Conservation (phyloP, 2,888 invertebrate species). For the Drosophila melanosoma region DNA sequence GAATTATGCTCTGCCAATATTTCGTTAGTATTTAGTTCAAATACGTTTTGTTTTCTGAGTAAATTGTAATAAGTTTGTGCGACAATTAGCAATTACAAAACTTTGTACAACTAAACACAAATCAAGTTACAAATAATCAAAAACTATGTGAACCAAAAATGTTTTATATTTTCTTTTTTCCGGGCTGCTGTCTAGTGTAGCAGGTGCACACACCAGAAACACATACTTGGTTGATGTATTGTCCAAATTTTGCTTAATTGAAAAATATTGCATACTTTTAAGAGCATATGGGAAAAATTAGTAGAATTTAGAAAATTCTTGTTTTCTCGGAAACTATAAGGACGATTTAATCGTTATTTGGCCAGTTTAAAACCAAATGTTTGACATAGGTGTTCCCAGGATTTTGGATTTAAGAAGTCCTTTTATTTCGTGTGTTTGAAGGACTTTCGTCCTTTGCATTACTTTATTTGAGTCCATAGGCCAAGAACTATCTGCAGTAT, state of each 20-base stretch:
- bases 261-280: not conserved
- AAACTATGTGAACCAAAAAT: not conserved
- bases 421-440: not conserved
- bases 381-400: not conserved
- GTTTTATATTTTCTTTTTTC: too few relatives aligned
- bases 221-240: not conserved
- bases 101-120: conserved; percentile 10
- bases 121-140: conserved; percentile 19
- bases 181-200: not conserved
- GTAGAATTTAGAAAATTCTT: not conserved
- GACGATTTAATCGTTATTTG: not conserved
- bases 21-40: conserved; percentile 63
- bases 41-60: conserved; percentile 52
- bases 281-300: not conserved
- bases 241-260: not conserved
- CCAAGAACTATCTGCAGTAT: too few relatives aligned
- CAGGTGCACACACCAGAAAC: not conserved
- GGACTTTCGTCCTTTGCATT: not conserved
- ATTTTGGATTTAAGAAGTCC: not conserved
- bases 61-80: conserved; percentile 52
- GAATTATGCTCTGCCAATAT: conserved; percentile 71
- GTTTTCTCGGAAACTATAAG: not conserved
- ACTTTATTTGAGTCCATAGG: too few relatives aligned
- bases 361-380: not conserved
- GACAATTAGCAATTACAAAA: conserved; percentile 47